phyloP scores from a whole-genome alignment of 2,113 vertebrate species.

The Silurus glanis region DNA sequence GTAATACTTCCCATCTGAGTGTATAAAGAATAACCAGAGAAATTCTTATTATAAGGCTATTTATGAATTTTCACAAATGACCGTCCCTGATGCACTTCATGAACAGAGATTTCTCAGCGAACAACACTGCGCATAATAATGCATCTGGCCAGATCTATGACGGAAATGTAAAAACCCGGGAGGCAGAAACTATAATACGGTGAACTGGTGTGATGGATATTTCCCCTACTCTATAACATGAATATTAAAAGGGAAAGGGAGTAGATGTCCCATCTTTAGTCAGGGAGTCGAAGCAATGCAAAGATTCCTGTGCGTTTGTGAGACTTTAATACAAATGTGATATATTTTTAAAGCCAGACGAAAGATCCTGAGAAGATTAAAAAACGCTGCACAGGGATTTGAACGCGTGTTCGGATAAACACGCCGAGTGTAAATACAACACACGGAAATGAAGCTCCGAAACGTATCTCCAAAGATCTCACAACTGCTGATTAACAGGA shows the following conservation, averaged over 20 bases:
- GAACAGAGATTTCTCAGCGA: constrained; percentile 36
- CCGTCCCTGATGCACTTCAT: background rate
- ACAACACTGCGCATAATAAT: constrained; percentile 36
- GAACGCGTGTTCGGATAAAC: background rate
- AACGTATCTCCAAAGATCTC: constrained; percentile 1
- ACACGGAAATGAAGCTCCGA: background rate
- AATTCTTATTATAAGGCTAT: constrained; percentile 23
- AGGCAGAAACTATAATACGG: constrained; percentile 43
- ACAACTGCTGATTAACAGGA: constrained; percentile 12
- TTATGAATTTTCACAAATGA: constrained; percentile 35
- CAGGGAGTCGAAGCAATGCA: constrained; percentile 11
- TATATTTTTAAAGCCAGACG: background rate
- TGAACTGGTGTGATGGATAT: constrained; percentile 45
- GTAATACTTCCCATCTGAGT: constrained; percentile 32
- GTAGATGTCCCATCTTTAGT: too few species aligned
- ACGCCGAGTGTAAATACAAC: background rate
- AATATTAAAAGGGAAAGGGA: constrained; percentile 25
- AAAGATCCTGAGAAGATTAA: constrained; percentile 6
- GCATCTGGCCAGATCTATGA: constrained; percentile 21
- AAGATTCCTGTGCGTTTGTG: background rate
- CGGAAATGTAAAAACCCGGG: constrained; percentile 23
- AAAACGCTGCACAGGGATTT: background rate
- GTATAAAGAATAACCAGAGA: constrained; percentile 42
- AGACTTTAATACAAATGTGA: constrained; percentile 16
- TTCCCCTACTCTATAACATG: constrained; percentile 23